Evolutionary conservation across 2,888 invertebrate species (phyloP).

Genomic region (Apamea sordens): DNA sequence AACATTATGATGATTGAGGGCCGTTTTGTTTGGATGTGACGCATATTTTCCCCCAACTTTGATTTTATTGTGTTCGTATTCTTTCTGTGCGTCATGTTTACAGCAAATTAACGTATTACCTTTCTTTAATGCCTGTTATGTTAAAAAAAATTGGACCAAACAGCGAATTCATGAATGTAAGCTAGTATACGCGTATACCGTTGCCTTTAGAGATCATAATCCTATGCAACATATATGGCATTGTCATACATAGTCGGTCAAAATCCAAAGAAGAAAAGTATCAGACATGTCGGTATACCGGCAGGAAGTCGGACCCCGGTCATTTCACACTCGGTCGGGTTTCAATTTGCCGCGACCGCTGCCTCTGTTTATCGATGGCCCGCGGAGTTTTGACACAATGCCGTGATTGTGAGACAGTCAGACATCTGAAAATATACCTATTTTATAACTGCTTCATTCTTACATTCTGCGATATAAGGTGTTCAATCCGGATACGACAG

Average conservation of each 20-base stretch:
- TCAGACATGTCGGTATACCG: conserved; percentile 71
- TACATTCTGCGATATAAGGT: background rate
- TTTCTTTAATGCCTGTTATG: background rate
- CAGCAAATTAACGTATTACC: background rate
- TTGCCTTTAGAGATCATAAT: background rate
- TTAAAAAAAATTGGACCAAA: background rate
- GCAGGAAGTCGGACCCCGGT: conserved; percentile 85
- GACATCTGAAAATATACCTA: conserved; percentile 27
- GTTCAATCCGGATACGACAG: background rate
- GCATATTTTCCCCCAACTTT: background rate
- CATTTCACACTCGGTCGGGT: conserved; percentile 88
- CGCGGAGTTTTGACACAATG: conserved; percentile 66
- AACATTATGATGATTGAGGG: background rate
- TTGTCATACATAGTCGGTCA: conserved; percentile 17
- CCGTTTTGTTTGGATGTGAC: background rate
- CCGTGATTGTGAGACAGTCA: conserved; percentile 28
- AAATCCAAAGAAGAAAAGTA: conserved; percentile 64
- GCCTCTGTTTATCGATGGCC: conserved; percentile 83
- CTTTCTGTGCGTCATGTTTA: background rate
- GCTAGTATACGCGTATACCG: background rate
- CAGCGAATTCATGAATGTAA: background rate
- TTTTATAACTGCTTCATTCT: background rate
- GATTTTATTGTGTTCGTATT: background rate
- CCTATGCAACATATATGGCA: background rate
- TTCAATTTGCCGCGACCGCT: conserved; percentile 86